Evolutionary conservation across 2,797 vertebrate species (phyloP), one percentile per base, ranked within the genome.

Genomic region (Crenuchus spilurus): DNA sequence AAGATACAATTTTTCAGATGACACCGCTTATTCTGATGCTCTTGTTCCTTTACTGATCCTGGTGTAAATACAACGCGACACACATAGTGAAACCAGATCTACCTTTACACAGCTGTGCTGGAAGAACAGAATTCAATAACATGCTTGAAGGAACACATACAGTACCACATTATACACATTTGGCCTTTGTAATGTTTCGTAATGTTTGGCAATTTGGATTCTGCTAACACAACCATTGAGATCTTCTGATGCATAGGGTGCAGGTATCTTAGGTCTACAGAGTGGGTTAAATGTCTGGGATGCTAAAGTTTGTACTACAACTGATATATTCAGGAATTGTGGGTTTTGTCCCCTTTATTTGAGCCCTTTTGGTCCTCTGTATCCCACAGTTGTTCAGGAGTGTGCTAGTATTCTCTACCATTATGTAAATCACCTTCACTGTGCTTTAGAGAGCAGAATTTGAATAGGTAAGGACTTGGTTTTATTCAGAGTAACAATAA

Each of bases 231-330:
- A 66, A 6, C 30, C 30, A n/a, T 7, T 11, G 10, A 46, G 51
- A 22, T 14, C 18, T 10, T 35, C 33, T 14, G 52, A 44, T 68
- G 26, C 57, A 62, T 26, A 62, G 35, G 58, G 44, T 49, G 30
- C 30, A 55, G 42, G 44, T 42, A 44, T 46, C 49, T 26, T 6
- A 18, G 26, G 30, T 55, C 49, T 57, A 16, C 28, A 24, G 42
- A 61, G 18, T 51, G 33, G 24, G 60, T 33, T 35, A 35, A 44
- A 51, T 22, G 6, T 70, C 46, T 35, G 18, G 11, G 51, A 14
- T 51, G 26, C n/a, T 64, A 78, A 75, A 20, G 26, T 52, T 51
- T 65, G 33, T 63, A 75, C n/a, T n/a, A n/a, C n/a, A n/a, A n/a
- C n/a, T n/a, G n/a, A n/a, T n/a, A n/a, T n/a, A n/a, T n/a, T n/a